A percentile compares a stretch with the other conserved stretches of the same genome.
Conservation (phyloP, 2,888 invertebrate species). For the Tanypteryx hageni region DNA sequence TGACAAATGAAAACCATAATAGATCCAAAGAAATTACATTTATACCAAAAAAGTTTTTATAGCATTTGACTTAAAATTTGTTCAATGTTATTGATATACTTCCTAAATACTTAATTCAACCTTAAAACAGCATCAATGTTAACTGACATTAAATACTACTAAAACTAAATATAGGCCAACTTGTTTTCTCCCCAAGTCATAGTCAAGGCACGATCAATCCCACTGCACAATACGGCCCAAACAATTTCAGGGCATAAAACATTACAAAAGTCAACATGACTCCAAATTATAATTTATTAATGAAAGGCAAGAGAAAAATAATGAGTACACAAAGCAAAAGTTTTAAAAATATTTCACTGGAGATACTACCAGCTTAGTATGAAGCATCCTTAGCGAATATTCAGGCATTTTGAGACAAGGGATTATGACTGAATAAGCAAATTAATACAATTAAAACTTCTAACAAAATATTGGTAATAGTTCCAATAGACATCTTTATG, state of each 20-base stretch:
- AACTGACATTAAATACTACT: slow-evolving; percentile 23
- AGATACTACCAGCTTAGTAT: neutral
- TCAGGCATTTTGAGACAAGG: neutral
- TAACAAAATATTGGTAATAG: too few species aligned
- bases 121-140: neutral
- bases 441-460: too few species aligned
- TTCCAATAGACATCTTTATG: too few species aligned
- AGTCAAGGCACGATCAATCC: slow-evolving; percentile 64
- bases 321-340: slow-evolving; percentile 5
- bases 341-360: neutral
- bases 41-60: neutral
- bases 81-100: neutral
- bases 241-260: slow-evolving; percentile 13
- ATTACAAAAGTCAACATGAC: neutral
- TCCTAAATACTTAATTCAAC: slow-evolving; percentile 15
- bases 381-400: neutral
- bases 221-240: slow-evolving; percentile 40
- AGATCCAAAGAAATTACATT: neutral
- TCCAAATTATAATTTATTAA: neutral
- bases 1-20: neutral
- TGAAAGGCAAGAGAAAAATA: neutral
- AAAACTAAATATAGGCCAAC: slow-evolving; percentile 63
- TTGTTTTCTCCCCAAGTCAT: slow-evolving; percentile 62
- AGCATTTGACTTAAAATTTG: neutral
- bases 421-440: too few species aligned